Base-by-base conservation (phyloP, 2,888 invertebrate genomes). In the Sinotaia quadrata region DNA sequence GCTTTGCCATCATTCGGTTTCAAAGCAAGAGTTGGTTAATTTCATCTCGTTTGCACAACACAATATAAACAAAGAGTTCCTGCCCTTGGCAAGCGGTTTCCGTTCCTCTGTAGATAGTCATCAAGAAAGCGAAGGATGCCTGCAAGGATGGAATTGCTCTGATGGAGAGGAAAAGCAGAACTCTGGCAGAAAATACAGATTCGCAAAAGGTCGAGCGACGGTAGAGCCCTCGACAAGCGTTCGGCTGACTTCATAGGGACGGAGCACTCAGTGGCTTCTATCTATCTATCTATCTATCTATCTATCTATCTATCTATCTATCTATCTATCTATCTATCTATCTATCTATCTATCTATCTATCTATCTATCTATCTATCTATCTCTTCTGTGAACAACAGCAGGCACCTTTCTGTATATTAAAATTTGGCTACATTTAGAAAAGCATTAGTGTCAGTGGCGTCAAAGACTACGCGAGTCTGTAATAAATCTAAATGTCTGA, bases 1-100 rank as follows among this genome's bases (percentile, higher is more conserved):
- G 36, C 21, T 15, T n/a, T 29, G 7, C 37, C 37, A n/a, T n/a
- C 7, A 4, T 18, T 33, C 10, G 37, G 58, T 37, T 58, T 58
- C 58, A 58, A 58, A 58, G 58, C 36, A 37, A 58, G 41, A 24
- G 37, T n/a, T n/a, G 58, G 58, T 58, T 58, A 58, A 58, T 58
- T 58, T 29, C 24, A 18, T 36, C 37, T 58, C 31, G 58, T 37
- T 58, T 58, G 58, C 58, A 58, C 58, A 58, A 36, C 58, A 58
- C 58, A 58, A 58, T 37, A 12, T 58, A 58, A 58, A 58, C 58
- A 58, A 10, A 12, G 10, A 37, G 58, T 58, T 36, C 58, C 58
- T 58, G 58, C 24, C 58, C 10, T 34, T 36, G n/a, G 33, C 37
- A 24, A 3, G 31, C 58, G 36, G 21, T 37, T 58, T 34, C 58